phyloP scores from a whole-genome alignment of 2,888 invertebrate species.

The Torymus auratus region DNA sequence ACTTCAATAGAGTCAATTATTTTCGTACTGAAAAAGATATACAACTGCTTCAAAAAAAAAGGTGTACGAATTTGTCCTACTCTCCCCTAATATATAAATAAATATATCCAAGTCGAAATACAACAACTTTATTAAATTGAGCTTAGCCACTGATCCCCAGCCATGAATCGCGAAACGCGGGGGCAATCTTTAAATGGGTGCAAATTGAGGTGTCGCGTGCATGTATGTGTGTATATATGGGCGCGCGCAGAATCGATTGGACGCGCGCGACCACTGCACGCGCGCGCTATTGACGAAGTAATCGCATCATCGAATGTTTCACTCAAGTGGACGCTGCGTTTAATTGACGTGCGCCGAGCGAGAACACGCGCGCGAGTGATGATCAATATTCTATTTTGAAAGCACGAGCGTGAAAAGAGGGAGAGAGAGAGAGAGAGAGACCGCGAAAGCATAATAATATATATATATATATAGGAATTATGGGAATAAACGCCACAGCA shows the following conservation, averaged over 20 bases:
- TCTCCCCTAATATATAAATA: no score
- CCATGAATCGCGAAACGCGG: neutral
- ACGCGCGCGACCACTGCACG: constrained; percentile 21
- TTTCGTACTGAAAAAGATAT: no score
- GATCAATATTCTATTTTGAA: constrained; percentile 17
- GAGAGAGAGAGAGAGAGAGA: no score
- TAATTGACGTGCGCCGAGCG: constrained; percentile 44
- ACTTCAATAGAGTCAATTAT: no score
- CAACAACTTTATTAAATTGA: neutral
- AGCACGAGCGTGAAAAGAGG: neutral
- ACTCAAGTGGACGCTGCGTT: constrained; percentile 52
- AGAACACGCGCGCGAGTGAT: neutral
- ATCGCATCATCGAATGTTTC: constrained; percentile 60
- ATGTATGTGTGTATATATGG: no score
- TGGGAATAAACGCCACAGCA: neutral
- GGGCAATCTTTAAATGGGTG: constrained; percentile 42
- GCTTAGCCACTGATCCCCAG: constrained; percentile 17
- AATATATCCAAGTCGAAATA: no score
- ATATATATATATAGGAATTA: neutral
- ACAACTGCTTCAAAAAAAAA: no score
- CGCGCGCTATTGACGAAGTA: constrained; percentile 56
- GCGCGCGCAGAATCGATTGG: constrained; percentile 29
- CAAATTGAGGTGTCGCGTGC: constrained; percentile 14
- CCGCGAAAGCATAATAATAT: neutral
- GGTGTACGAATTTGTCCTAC: no score